Evolutionary conservation across 1,140 invertebrate species (phyloP), one percentile per base, ranked within the genome.

Genomic region (Armadillidium nasatum): DNA sequence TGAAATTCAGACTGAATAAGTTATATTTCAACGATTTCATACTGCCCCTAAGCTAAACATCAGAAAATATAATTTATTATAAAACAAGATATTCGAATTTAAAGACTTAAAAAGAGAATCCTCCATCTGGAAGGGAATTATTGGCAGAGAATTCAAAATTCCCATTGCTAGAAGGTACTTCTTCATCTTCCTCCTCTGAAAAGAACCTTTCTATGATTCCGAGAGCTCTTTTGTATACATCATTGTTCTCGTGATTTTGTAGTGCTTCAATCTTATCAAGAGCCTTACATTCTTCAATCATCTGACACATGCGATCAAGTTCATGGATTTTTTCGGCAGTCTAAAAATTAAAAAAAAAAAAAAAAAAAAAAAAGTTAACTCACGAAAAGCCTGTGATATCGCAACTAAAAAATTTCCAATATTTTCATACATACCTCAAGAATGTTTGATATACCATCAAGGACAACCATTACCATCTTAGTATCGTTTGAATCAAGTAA

Each of bases 171-270:
- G 75, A 46, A 6, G 75, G 72, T 44, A 74, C 66, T 3, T 76
- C 73, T 10, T 23, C 75, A 15, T 68, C 71, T 60, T 44, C 76
- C 19, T 81, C 80, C 23, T 75, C 70, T 72, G 87, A 87, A 83
- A 96, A 97, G 85, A 89, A 97, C 0, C 87, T 88, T 82, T 97
- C 94, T 77, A 97, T 90, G 73, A 97, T 90, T 73, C 87, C 86
- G 74, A 90, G 88, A 9, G 91, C 89, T 84, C 94, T 91, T 82
- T 92, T 90, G 86, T 97, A 97, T 69, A 98, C 89, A 83, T 91
- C 87, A 81, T 89, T 88, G 85, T 92, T 92, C 82, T 90, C 88
- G 84, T 93, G 91, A 76, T 88, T 86, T 82, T 93, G 92, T 10
- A 94, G 84, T 68, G 81, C 82, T 84, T 94, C 92, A 75, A 94